Conservation (phyloP, 2,888 invertebrate species). For the Pollenia labialis region DNA sequence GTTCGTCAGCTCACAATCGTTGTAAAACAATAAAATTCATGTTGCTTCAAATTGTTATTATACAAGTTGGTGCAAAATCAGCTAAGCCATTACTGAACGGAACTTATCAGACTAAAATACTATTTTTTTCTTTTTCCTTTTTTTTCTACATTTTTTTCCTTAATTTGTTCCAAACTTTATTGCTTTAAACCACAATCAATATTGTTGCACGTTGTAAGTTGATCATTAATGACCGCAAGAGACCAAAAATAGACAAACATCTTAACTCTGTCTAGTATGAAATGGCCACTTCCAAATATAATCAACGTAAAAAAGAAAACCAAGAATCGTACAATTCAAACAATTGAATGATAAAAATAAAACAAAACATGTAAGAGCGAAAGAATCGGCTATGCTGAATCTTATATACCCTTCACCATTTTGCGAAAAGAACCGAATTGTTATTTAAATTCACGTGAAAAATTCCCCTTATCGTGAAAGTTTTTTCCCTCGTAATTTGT, state of each 20-base stretch:
- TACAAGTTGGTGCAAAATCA: no score
- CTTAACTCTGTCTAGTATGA: slow-evolving; percentile 27
- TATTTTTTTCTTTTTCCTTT: not conserved
- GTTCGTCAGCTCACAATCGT: no score
- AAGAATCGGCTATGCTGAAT: no score
- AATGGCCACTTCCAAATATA: slow-evolving; percentile 58
- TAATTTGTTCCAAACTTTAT: slow-evolving; percentile 32
- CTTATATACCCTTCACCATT: no score
- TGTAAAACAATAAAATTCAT: no score
- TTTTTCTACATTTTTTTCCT: slow-evolving; percentile 13
- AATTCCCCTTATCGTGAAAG: no score
- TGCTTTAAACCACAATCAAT: slow-evolving; percentile 29
- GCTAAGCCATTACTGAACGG: no score
- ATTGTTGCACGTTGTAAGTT: slow-evolving; percentile 43
- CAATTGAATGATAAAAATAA: slow-evolving; percentile 50
- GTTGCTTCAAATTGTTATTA: no score
- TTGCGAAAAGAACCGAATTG: no score
- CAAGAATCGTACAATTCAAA: slow-evolving; percentile 37
- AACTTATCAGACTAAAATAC: not conserved
- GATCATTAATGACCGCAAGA: slow-evolving; percentile 57
- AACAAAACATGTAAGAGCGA: not conserved
- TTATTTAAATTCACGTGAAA: no score
- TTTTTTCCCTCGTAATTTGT: no score
- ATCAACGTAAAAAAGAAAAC: slow-evolving; percentile 15
- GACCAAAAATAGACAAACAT: slow-evolving; percentile 54